Percentiles rank a stretch among this genome's conserved stretches.
Conservation (phyloP, 2,113 vertebrate genomes). For the Bostrychus sinensis region DNA sequence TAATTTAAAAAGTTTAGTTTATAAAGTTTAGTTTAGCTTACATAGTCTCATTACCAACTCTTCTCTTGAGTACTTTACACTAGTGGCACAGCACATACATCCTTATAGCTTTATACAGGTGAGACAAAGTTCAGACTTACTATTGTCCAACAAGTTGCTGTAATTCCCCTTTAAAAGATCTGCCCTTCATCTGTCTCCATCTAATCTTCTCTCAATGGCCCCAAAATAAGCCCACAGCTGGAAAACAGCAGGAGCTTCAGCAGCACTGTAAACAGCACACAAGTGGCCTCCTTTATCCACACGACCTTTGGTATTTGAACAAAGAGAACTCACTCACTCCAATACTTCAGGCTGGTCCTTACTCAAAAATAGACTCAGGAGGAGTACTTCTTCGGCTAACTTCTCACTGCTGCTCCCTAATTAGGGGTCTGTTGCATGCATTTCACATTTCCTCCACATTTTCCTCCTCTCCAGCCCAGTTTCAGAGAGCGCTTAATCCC, state of each 20-base stretch:
- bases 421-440: background rate
- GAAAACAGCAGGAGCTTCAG: conserved; percentile 39
- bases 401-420: conserved; percentile 1
- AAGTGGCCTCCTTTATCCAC: conserved; percentile 17
- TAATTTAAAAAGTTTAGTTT: no score
- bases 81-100: no score
- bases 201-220: conserved; percentile 19
- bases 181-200: conserved; percentile 45
- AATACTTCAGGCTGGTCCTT: conserved; percentile 4
- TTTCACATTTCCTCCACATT: background rate
- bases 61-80: no score
- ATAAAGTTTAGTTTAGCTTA: no score
- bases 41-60: no score
- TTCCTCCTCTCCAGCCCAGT: background rate
- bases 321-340: background rate
- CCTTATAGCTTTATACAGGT: no score
- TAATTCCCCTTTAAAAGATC: no score
- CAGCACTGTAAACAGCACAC: conserved; percentile 32
- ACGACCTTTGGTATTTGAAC: conserved; percentile 31
- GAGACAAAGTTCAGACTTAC: no score
- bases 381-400: background rate
- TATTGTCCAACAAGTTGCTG: no score
- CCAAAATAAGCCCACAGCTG: conserved; percentile 49
- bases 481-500: background rate
- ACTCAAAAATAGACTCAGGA: conserved; percentile 24